A percentile compares a stretch with the other conserved stretches of the same genome.
Conservation (phyloP, 1,140 invertebrate species). For the Polyergus mexicanus region DNA sequence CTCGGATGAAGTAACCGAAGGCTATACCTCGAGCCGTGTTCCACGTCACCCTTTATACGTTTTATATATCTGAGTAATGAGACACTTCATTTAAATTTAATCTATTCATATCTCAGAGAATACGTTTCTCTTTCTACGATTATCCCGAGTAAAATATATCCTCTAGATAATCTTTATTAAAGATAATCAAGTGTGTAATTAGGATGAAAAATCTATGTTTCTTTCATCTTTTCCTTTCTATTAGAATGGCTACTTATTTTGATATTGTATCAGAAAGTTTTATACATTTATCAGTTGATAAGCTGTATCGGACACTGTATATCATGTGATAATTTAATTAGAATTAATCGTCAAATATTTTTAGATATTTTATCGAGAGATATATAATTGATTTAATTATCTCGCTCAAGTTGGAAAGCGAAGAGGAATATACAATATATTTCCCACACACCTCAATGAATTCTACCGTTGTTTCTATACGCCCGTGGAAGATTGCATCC, state of each 20-base stretch:
- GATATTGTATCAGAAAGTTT: slow-evolving; percentile 8
- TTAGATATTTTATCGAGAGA: neutral
- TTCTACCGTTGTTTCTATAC: slow-evolving; percentile 71
- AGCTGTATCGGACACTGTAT: neutral
- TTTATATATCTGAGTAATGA: slow-evolving; percentile 2
- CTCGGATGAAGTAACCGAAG: neutral
- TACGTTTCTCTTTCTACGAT: slow-evolving; percentile 16
- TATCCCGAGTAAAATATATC: neutral
- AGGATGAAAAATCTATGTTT: neutral
- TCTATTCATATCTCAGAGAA: slow-evolving; percentile 25
- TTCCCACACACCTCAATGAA: slow-evolving; percentile 28
- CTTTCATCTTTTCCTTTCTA: neutral
- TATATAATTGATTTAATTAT: slow-evolving; percentile 57
- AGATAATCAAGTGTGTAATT: slow-evolving; percentile 8
- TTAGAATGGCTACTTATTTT: neutral
- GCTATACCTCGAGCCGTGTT: neutral
- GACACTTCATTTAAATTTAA: slow-evolving; percentile 30
- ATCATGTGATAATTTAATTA: slow-evolving; percentile 15
- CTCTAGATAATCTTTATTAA: slow-evolving; percentile 19
- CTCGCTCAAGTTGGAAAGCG: neutral
- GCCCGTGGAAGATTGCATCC: slow-evolving; percentile 58
- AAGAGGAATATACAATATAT: neutral
- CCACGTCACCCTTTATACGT: neutral
- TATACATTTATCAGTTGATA: neutral
- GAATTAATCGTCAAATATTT: neutral